Evolutionary conservation across 2,888 invertebrate genomes (phyloP).

Genomic region (Linnaemya vulpina): DNA sequence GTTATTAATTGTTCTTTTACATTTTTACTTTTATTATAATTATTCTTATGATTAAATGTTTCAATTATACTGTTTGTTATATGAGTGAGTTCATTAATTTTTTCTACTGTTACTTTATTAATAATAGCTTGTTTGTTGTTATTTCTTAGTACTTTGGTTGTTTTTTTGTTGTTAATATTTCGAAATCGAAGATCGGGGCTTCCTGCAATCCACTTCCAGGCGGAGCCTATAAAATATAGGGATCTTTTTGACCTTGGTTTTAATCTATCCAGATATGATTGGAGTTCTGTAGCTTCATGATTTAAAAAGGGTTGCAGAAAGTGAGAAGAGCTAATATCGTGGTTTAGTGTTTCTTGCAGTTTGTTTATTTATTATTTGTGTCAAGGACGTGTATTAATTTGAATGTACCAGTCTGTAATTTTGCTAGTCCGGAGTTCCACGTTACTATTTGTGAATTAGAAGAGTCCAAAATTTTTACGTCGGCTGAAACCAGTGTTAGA

Average conservation of each 20-base stretch:
- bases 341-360: not conserved
- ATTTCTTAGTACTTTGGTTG: not conserved
- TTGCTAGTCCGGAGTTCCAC: slow-evolving; percentile 11
- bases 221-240: not conserved
- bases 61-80: too few species aligned
- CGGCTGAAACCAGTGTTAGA: slow-evolving; percentile 3
- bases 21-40: too few species aligned
- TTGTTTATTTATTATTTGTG: not conserved
- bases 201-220: not conserved
- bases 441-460: slow-evolving; percentile 33
- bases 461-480: slow-evolving; percentile 45
- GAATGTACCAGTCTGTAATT: slow-evolving; percentile 34
- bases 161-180: not conserved
- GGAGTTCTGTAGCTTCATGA: slow-evolving; percentile 15
- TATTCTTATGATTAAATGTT: too few species aligned
- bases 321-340: not conserved
- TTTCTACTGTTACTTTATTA: not conserved
- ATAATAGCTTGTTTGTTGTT: not conserved
- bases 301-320: slow-evolving; percentile 9
- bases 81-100: not conserved
- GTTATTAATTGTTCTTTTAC: too few species aligned
- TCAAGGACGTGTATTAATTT: slow-evolving; percentile 17
- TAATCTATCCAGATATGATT: slow-evolving; percentile 21
- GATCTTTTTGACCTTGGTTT: slow-evolving; percentile 11
- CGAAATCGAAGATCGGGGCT: not conserved